Evolutionary conservation across 2,888 invertebrate species (phyloP).

Genomic region (Cosmopolites sordidus): DNA sequence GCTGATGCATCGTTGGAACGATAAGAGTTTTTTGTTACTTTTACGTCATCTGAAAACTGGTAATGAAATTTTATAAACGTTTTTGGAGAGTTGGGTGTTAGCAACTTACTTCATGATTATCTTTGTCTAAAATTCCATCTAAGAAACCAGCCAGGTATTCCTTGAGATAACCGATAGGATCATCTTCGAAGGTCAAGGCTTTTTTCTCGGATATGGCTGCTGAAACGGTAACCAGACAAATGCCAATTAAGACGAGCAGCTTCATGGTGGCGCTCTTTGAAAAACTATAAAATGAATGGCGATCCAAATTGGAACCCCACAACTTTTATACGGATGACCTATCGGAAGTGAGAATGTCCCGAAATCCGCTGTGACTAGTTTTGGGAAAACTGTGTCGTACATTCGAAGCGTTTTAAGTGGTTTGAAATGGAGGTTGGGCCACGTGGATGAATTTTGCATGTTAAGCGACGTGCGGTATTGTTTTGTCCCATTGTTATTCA

Average conservation of each 20-base stretch:
- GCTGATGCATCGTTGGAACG: conserved; percentile 60
- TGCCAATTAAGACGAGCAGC: conserved; percentile 14
- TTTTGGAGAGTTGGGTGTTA: not conserved
- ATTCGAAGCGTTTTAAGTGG: conserved; percentile 19
- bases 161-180: conserved; percentile 78
- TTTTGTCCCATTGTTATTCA: conserved; percentile 15
- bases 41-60: conserved; percentile 69
- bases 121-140: conserved; percentile 74
- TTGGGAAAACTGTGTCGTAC: conserved; percentile 25
- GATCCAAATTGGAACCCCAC: conserved; percentile 11
- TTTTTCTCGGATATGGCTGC: conserved; percentile 62
- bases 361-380: conserved; percentile 5
- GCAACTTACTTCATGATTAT: conserved; percentile 46
- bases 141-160: conserved; percentile 64
- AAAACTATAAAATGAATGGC: conserved; percentile 22
- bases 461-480: conserved; percentile 3
- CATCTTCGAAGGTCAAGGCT: conserved; percentile 68
- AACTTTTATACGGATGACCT: conserved; percentile 20
- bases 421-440: conserved; percentile 3
- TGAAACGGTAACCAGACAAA: conserved; percentile 31
- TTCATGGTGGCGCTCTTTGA: conserved; percentile 19
- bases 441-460: not conserved
- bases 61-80: not conserved
- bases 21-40: conserved; percentile 68
- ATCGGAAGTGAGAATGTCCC: conserved; percentile 19